Base-by-base conservation (phyloP, 2,113 vertebrate genomes). In the Speoplatyrhinus poulsoni region DNA sequence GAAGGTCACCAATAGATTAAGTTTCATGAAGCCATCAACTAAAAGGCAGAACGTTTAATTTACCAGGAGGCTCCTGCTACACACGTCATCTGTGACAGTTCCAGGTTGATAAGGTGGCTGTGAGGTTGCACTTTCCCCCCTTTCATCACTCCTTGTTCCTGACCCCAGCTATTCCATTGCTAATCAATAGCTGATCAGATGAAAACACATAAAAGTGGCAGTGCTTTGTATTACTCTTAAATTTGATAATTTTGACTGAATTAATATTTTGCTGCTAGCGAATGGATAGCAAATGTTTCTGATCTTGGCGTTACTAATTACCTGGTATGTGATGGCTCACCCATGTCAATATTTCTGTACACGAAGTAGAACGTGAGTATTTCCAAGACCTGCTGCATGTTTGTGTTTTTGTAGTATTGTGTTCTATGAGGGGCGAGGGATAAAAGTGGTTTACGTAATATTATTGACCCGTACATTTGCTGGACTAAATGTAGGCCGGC, bases 401-500 rank as follows among this genome's bases (percentile, higher is more conserved):
- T 32, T 8, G 48, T 59, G 15, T 19, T 77, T 70, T 68, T 52
- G 19, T 55, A 75, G 65, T 46, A 73, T 69, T 33, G 4, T 33
- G 19, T 55, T 61, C 73, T 65, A 55, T 60, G 82, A 72, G 68
- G 71, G 81, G 81, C 67, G 73, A 47, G 66, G 73, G 65, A 84
- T 79, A 67, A 81, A 74, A 85, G 65, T 17, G 49, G 73, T 79
- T 84, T 77, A 88, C 84, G 82, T 82, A 72, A 79, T 88, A 87
- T 89, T 87, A 86, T 83, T 82, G 82, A 84, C 74, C 72, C 56
- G 63, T 70, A 77, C 67, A 67, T 82, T 81, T 77, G 62, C 75
- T 64, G 82, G 80, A 85, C 80, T 84, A 87, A 89, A 87, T 89
- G 84, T 82, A 88, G 85, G 75, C 82, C 71, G 82, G 82, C 83